Evolutionary conservation across 1,140 invertebrate species (phyloP).

Genomic region (Paracyclopina nana): DNA sequence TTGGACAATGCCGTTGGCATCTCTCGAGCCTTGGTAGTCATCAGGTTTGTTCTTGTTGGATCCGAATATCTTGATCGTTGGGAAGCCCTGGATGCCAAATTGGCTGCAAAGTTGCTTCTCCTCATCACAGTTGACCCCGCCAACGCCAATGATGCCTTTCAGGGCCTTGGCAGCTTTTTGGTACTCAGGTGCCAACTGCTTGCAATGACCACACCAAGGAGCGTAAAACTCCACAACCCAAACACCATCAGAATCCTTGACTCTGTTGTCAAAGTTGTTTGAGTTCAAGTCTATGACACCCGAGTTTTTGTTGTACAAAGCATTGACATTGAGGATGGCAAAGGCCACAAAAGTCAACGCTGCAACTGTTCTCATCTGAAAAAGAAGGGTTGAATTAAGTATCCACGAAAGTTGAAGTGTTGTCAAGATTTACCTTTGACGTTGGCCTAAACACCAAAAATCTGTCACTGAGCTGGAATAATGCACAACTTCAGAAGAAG

Average conservation of each 20-base stretch:
- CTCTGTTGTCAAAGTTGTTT: conserved; percentile 67
- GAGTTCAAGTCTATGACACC: conserved; percentile 79
- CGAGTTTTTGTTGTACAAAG: conserved; percentile 52
- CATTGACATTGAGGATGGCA: too few relatives aligned
- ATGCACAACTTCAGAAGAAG: too few relatives aligned
- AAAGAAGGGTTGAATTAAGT: too few relatives aligned
- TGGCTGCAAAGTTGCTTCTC: conserved; percentile 56
- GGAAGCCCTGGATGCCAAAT: conserved; percentile 74
- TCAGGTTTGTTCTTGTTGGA: conserved; percentile 62
- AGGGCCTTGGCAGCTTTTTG: conserved; percentile 65
- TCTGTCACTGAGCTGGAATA: too few relatives aligned
- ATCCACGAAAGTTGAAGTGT: too few relatives aligned
- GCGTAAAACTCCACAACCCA: conserved; percentile 91
- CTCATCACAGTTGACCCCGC: conserved; percentile 74
- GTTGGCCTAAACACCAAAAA: too few relatives aligned
- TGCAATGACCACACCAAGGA: conserved; percentile 71
- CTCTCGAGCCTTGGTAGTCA: conserved; percentile 67
- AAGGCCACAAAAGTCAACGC: too few relatives aligned
- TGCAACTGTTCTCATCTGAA: too few relatives aligned
- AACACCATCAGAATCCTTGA: conserved; percentile 58
- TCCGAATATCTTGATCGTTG: conserved; percentile 89
- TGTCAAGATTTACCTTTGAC: too few relatives aligned
- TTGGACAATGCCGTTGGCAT: conserved; percentile 64
- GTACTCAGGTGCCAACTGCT: conserved; percentile 62
- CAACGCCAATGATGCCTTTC: conserved; percentile 48